Base-by-base conservation (phyloP, 1,140 invertebrate genomes). In the Ectropis grisescens region DNA sequence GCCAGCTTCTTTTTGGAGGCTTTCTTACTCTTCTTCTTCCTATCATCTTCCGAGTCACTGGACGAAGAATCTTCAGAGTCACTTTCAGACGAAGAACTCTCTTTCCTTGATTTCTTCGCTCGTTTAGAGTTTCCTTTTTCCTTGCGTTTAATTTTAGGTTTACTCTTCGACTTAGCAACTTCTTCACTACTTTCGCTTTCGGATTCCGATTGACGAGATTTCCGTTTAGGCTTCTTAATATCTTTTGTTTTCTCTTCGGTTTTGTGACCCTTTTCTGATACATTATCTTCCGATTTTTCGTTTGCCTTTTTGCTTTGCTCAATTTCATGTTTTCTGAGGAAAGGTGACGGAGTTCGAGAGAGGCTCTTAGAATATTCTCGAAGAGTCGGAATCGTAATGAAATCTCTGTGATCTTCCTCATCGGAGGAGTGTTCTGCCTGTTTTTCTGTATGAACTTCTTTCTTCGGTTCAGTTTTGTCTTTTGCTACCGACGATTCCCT, bases 281-380 rank as follows among this genome's bases (percentile, higher is more conserved):
- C 66, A 22, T 72, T 76, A 49, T 82, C 74, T 5, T 58, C 68
- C 10, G 69, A 72, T 38, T 62, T 65, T 11, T 83, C 81, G n/a
- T n/a, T n/a, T 1, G 68, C 66, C 37, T 82, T 82, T 34, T 82
- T 82, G 14, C 61, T 61, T 19, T 74, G 80, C 39, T 86, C 82
- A n/a, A 89, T 86, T 62, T 92, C 90, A 48, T 91, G 87, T 29
- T 89, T 88, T 71, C 91, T 90, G 37, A 92, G 86, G 70, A 92
- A 92, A 28, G 91, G 91, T 11, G 91, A 92, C 11, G 91, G 91
- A 1, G 91, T 92, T 40, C 91, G 85, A 5, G 91, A 92, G 11
- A 92, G 79, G 55, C 91, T 92, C 69, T 85, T 85, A 11, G 87
- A 89, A 58, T 87, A 90, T 33, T 85, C 66, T 23, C 74, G 57